Conservation (phyloP, 2,797 vertebrate species). For the Brachymystax lenok region DNA sequence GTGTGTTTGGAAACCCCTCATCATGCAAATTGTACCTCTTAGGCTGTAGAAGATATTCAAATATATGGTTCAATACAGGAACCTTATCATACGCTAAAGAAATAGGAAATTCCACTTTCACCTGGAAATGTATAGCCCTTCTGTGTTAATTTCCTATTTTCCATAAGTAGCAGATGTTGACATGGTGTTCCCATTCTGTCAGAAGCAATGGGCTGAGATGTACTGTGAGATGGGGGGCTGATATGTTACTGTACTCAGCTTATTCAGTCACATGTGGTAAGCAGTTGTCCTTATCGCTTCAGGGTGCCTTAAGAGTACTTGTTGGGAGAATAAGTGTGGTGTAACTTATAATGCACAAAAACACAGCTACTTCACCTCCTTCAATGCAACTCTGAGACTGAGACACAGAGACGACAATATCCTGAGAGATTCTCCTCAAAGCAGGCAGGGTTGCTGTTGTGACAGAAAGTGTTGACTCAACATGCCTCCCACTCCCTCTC, state of each 20-base stretch:
- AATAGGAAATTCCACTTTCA: neutral
- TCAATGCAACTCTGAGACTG: neutral
- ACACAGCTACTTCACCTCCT: neutral
- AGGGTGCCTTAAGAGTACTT: neutral
- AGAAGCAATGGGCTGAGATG: conserved; percentile 1
- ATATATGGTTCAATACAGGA: neutral
- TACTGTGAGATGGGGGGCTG: neutral
- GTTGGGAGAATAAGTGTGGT: neutral
- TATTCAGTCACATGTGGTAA: neutral
- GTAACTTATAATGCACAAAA: neutral
- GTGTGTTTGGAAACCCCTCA: neutral
- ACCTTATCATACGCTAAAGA: neutral
- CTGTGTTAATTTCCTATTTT: neutral
- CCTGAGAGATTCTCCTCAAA: neutral
- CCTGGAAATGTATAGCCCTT: neutral
- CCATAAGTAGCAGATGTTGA: conserved; percentile 1
- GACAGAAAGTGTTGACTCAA: neutral
- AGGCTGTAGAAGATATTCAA: neutral
- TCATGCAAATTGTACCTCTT: neutral
- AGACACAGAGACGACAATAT: neutral
- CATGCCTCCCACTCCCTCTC: neutral
- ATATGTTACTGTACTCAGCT: neutral
- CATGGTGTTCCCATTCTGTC: conserved; percentile 5
- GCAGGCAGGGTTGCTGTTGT: neutral
- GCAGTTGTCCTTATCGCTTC: neutral